Base-by-base conservation (phyloP, 2,797 vertebrate genomes). In the Anolis apletophallus region DNA sequence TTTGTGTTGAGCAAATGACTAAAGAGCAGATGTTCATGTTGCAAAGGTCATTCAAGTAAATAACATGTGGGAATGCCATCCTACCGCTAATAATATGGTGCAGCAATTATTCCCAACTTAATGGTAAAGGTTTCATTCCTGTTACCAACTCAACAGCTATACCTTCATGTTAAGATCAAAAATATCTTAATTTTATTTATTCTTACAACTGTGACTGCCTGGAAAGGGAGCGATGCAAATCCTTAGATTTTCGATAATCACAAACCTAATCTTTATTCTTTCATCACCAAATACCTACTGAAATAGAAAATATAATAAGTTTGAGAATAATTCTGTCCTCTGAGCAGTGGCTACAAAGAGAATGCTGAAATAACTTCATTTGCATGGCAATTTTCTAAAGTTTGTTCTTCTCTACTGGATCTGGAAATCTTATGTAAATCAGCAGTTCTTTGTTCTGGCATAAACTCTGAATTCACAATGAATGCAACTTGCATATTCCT, bases 271-370 rank as follows among this genome's bases (percentile, higher is more conserved):
- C 81, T 83, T 87, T 83, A 52, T 72, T 54, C 69, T 86, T 89
- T 71, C 0, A 74, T 14, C 17, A 50, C 50, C 57, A 90, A 83
- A 57, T 72, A 88, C 4, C 46, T 81, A 46, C 59, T 90, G 79
- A 91, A 91, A 61, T 54, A 32, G 52, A 91, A 91, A 86, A 78
- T 14, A 85, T 85, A 89, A 88, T 72, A 90, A 6, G 29, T n/a
- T 68, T 84, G n/a, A 83, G 46, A 80, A 78, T 75, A 77, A 0
- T 5, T 91, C 90, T 88, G 34, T 14, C 4, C 26, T 87, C 67
- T 79, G 55, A 79, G 46, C 75, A 23, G 40, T 81, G 71, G 76
- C 82, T 87, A 2, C 64, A 83, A 81, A 84, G 80, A 13, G 71
- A 14, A 68, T 17, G 87, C 83, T 59, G 57, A 32, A 83, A 67